Base-by-base conservation (phyloP, 2,113 vertebrate species). In the Oreochromis niloticus region DNA sequence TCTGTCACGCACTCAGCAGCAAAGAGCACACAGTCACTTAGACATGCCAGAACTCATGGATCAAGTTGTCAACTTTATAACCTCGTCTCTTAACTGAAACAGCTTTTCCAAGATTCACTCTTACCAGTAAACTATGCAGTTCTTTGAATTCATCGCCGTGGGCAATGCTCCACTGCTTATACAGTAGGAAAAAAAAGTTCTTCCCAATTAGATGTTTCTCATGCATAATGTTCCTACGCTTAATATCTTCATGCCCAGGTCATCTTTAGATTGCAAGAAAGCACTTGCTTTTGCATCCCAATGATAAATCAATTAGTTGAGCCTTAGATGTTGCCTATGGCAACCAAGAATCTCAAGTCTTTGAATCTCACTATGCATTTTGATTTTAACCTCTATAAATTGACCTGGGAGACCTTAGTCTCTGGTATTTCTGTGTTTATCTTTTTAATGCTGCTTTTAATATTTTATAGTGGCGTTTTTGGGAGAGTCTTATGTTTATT, bases 251-350 rank as follows among this genome's bases (percentile, higher is more conserved):
- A 57, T 78, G 78, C 34, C 61, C 17, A 11, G 82, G 85, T 88
- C 89, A 89, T 56, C 14, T 87, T 32, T 36, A 48, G 88, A 83
- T 71, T 87, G n/a, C 54, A 54, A 63, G 34, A 13, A 14, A 24
- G 22, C 27, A 4, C 75, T 87, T 9, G 13, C 48, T 87, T 90
- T 88, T 90, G 81, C 54, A 87, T 88, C 2, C 54, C n/a, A 82
- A 85, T 83, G 32, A 54, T 61, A 61, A 83, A 90, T 86, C 57
- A 85, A 84, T 90, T 54, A 91, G 41, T n/a, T 80, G 19, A 41
- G 43, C 17, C 22, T 36, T 61, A 61, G 56, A 43, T 13, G 55
- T 79, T 73, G 39, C 73, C 87, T 87, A n/a, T 52, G 22, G 83
- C 82, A 79, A 87, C 80, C 12, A 63, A 52, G 14, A 73, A 71